Percentiles rank a stretch among this genome's conserved stretches.
Evolutionary conservation across 2,113 vertebrate species (phyloP).

Genomic region (Dipodomys spectabilis): DNA sequence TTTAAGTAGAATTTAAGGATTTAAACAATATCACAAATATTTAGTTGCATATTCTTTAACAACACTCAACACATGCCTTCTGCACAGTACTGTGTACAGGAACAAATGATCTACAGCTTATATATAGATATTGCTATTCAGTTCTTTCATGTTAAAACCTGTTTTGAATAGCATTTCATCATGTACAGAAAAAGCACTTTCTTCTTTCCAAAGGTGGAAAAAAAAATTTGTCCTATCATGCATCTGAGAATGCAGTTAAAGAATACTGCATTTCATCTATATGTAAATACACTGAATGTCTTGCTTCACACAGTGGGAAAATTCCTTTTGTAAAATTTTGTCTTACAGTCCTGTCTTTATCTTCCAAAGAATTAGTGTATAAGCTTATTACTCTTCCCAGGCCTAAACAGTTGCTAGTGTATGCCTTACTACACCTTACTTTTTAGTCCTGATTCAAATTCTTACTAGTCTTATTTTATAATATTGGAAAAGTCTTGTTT

Average conservation of each 20-base stretch:
- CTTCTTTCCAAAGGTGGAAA: constrained; percentile 34
- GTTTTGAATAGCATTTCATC: constrained; percentile 52
- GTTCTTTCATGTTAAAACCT: constrained; percentile 37
- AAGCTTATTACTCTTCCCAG: not conserved
- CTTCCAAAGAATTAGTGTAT: not conserved
- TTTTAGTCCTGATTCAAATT: constrained; percentile 26
- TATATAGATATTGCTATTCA: constrained; percentile 21
- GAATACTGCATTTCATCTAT: not conserved
- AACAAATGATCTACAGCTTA: not conserved
- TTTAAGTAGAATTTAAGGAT: constrained; percentile 4
- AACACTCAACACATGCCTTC: constrained; percentile 9
- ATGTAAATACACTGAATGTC: constrained; percentile 65
- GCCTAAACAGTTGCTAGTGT: not conserved
- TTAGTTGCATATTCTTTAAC: constrained; percentile 29
- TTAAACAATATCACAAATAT: constrained; percentile 35
- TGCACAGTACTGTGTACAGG: not conserved
- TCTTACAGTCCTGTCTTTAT: not conserved
- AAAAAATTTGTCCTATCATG: constrained; percentile 53
- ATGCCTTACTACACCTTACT: not conserved
- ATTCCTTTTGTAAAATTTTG: not conserved
- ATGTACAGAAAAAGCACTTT: constrained; percentile 66
- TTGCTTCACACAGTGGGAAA: constrained; percentile 36
- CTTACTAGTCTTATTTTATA: not conserved
- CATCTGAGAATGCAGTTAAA: constrained; percentile 53
- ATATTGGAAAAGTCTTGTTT: not conserved